A percentile compares a stretch with the other conserved stretches of the same genome.
Conservation (phyloP, 2,888 invertebrate genomes). For the Nomada fucata region DNA sequence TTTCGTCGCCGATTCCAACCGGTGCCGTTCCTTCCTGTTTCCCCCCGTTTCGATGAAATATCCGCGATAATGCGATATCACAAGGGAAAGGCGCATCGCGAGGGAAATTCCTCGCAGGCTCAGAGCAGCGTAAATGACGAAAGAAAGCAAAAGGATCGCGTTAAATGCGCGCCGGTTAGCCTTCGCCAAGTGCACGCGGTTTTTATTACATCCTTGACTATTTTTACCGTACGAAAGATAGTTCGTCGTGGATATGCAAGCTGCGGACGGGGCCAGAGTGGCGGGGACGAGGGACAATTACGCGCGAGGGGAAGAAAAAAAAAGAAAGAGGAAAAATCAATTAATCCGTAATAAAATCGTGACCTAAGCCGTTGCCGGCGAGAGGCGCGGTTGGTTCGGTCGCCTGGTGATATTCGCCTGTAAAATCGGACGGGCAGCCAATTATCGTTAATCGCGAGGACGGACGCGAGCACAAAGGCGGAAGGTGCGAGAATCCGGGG, state of each 20-base stretch:
- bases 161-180: conserved; percentile 48
- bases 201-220: conserved; percentile 40
- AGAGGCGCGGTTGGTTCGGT: background rate
- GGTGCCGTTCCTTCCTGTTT: no score
- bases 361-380: background rate
- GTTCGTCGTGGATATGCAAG: background rate
- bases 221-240: conserved; percentile 25
- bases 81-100: background rate
- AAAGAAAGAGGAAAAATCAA: background rate
- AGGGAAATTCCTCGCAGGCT: background rate
- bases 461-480: background rate
- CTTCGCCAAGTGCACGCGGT: conserved; percentile 29
- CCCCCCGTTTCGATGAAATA: no score
- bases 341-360: conserved; percentile 16
- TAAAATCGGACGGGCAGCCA: conserved; percentile 57
- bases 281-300: background rate
- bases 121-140: conserved; percentile 2
- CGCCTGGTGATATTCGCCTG: conserved; percentile 39
- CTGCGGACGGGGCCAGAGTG: background rate
- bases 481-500: background rate
- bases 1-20: no score
- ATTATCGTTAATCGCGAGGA: conserved; percentile 69
- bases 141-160: conserved; percentile 28
- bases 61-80: background rate
- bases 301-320: background rate